Base-by-base conservation (phyloP, 2,797 vertebrate species). In the Hemitrygon akajei region DNA sequence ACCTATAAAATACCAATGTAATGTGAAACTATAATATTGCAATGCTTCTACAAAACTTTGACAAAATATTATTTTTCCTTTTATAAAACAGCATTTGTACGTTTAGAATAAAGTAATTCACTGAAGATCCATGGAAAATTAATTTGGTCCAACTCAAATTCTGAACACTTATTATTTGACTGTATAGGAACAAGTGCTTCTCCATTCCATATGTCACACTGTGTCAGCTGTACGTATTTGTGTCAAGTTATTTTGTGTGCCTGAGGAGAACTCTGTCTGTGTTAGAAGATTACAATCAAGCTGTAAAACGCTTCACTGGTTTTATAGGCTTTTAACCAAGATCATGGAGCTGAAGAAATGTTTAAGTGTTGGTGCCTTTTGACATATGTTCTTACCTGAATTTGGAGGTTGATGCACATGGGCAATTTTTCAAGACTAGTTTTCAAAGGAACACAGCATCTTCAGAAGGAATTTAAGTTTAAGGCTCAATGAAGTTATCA, bases 281-380 rank as follows among this genome's bases (percentile, higher is more conserved):
- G 91, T 93, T 93, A 56, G 91, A 76, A 71, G 91, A 93, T 93
- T 93, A 93, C 66, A 93, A 93, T 93, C 91, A 93, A 93, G 91
- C 91, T 93, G 71, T 93, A 93, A 93, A 93, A 93, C 27, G 71
- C 91, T 93, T 93, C 91, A 93, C 37, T 76, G 37, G 71, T 73
- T 93, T 93, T 93, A 93, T 93, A 93, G 91, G 91, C 71, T 93
- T 93, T 93, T 93, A 93, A 93, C 91, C 91, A 93, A 93, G 47
- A 93, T 93, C 91, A 93, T 76, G 71, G 71, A 93, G 91, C 91
- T 93, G 91, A 93, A 76, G 71, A 75, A 93, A 93, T 76, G 66
- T 93, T 76, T 93, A 93, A 73, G 27, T 73, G 71, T 93, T 93
- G 71, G 91, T 93, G 91, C 91, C 91, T 93, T 93, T 93, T 76